Percentiles rank a stretch among this genome's conserved stretches.
Evolutionary conservation across 2,113 vertebrate genomes (phyloP).

Genomic region (Peucedramus taeniatus): DNA sequence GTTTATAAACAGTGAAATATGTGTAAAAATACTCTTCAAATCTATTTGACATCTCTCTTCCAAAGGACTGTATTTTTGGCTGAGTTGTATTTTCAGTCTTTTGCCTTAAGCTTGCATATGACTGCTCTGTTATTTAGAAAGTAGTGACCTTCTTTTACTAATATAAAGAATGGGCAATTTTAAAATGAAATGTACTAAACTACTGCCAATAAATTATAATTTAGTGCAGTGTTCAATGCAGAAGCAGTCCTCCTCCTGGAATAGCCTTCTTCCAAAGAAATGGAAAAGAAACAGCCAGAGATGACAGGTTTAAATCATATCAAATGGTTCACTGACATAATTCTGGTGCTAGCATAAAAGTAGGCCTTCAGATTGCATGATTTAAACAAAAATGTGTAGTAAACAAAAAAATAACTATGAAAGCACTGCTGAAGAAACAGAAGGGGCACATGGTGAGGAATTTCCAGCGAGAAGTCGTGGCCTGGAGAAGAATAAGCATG

Average conservation of each 20-base stretch:
- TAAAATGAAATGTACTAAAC: background rate
- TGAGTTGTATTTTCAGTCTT: background rate
- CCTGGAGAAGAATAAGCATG: background rate
- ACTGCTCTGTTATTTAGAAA: constrained; percentile 29
- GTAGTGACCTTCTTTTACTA: background rate
- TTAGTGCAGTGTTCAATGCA: background rate
- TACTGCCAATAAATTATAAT: background rate
- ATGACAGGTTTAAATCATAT: background rate
- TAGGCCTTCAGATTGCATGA: background rate
- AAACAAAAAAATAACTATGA: background rate
- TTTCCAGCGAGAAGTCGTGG: background rate
- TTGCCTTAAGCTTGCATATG: background rate
- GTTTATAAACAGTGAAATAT: constrained; percentile 29
- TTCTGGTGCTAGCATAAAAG: background rate
- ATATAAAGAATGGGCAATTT: background rate
- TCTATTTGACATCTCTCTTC: background rate
- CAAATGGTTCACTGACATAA: background rate
- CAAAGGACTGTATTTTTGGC: constrained; percentile 1
- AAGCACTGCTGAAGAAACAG: background rate
- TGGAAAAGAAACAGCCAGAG: background rate
- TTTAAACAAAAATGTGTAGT: background rate
- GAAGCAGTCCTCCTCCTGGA: background rate
- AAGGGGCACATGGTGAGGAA: background rate
- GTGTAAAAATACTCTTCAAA: constrained; percentile 7
- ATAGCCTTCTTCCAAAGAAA: background rate